phyloP scores from a whole-genome alignment of 2,797 vertebrate species.

The Gymnopithys bicolor region DNA sequence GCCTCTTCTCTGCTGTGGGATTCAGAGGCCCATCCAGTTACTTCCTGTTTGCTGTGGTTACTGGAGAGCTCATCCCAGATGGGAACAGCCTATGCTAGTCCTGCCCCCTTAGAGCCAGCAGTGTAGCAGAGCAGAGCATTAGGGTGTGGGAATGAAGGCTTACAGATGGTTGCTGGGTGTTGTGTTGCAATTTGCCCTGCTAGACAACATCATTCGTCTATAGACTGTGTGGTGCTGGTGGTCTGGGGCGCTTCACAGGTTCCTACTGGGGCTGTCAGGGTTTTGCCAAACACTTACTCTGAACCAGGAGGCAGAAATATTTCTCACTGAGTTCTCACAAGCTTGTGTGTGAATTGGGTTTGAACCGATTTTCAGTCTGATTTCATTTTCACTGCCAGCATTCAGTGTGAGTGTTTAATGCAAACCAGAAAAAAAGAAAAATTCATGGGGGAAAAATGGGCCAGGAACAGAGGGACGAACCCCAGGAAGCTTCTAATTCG shows the following conservation, averaged over 20 bases:
- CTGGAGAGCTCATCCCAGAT: fast-evolving
- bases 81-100: not conserved
- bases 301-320: not conserved
- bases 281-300: not conserved
- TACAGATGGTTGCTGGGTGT: fast-evolving
- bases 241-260: fast-evolving
- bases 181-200: not conserved
- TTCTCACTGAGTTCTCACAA: not conserved
- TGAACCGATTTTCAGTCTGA: not conserved
- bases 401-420: not conserved
- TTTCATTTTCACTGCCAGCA: not conserved
- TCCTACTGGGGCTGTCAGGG: not conserved
- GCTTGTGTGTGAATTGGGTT: not conserved
- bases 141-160: not conserved
- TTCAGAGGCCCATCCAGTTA: not conserved
- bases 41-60: fast-evolving
- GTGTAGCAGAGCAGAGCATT: not conserved
- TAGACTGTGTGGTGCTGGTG: fast-evolving
- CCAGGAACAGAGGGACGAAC: not conserved
- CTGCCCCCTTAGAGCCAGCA: not conserved
- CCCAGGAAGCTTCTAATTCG: not conserved
- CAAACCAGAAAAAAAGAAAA: not conserved
- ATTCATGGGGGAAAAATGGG: not conserved
- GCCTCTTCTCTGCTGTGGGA: not conserved
- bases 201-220: fast-evolving